These are phyloP conservation scores for Sarcophilus harrisii DNA, from an alignment of 2,797 vertebrate species.

Conservation along the genomic window DNA sequence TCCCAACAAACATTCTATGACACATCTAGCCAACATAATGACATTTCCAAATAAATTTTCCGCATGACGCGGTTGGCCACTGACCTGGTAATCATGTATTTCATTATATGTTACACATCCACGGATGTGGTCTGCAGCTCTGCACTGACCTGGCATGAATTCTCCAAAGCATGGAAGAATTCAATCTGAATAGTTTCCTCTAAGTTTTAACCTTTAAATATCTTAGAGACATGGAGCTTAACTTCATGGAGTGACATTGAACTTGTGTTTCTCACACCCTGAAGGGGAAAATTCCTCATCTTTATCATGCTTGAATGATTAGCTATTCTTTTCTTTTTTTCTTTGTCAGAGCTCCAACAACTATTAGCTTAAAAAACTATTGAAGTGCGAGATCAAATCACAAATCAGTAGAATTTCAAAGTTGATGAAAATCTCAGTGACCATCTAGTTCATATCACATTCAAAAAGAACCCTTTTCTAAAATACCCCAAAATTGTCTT, in stretches of 20 bases:
- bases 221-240: not conserved
- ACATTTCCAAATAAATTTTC: constrained; percentile 34
- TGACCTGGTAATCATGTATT: constrained; percentile 44
- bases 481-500: not conserved
- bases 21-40: constrained; percentile 21
- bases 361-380: not conserved
- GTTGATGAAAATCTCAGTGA: not conserved
- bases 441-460: not conserved
- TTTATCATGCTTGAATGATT: not conserved
- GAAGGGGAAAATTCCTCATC: not conserved
- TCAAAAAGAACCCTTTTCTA: not conserved
- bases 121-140: not conserved
- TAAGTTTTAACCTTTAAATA: not conserved
- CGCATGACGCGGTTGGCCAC: not conserved
- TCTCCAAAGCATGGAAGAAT: not conserved
- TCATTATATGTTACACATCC: not conserved
- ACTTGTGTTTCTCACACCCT: accelerated
- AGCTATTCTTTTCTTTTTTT: not conserved
- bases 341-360: no score
- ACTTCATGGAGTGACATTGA: not conserved
- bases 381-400: accelerated
- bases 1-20: not conserved
- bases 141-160: not conserved
- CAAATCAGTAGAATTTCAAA: not conserved
- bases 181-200: not conserved